These are phyloP conservation scores for Sphenopsis melanotis DNA, from an alignment of 2,797 vertebrate genomes.

Conservation along the genomic window DNA sequence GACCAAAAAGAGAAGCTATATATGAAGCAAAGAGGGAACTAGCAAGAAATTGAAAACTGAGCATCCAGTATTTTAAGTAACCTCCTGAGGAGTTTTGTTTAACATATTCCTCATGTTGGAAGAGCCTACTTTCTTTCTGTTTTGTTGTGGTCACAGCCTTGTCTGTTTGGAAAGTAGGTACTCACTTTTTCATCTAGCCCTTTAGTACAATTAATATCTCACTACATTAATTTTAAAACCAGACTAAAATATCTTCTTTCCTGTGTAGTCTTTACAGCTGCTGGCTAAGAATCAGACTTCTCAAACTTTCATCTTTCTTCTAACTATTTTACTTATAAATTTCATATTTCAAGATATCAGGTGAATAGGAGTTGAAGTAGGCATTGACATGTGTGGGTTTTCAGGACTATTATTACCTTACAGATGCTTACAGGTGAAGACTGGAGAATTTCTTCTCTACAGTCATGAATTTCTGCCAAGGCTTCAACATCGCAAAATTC, in stretches of 20 bases:
- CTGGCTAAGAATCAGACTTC: neutral
- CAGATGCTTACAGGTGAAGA: neutral
- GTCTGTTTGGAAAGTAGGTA: neutral
- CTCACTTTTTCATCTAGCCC: neutral
- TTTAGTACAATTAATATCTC: neutral
- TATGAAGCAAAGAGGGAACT: neutral
- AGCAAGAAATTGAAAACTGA: neutral
- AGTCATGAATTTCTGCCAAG: neutral
- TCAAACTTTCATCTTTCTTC: neutral
- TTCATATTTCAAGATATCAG: neutral
- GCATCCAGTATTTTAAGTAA: neutral
- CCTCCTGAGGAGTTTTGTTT: neutral
- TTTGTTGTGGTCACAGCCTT: neutral
- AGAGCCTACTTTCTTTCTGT: neutral
- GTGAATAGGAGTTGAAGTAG: fast-evolving
- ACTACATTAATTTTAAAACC: neutral
- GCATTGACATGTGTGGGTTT: neutral
- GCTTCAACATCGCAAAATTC: neutral
- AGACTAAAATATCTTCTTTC: neutral
- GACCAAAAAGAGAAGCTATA: neutral
- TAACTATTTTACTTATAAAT: neutral
- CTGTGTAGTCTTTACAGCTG: neutral
- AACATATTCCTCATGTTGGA: neutral
- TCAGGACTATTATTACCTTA: neutral
- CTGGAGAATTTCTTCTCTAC: neutral